Evolutionary conservation across 2,797 vertebrate genomes (phyloP).

Genomic region (Otolemur crassicaudatus): DNA sequence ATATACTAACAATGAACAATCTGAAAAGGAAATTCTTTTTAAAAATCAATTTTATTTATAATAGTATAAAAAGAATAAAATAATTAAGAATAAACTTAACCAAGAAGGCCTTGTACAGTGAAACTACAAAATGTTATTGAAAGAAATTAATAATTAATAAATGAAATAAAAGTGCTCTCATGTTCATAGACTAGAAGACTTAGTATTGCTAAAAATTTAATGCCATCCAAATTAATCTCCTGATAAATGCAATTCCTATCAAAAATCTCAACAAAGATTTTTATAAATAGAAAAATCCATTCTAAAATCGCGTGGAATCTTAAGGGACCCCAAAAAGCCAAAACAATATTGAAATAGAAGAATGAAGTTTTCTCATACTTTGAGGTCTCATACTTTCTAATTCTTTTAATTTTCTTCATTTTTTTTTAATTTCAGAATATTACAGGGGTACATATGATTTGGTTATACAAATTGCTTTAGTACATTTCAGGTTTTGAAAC

Average conservation of each 20-base stretch:
- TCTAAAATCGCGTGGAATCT: not conserved
- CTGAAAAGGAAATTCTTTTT: not conserved
- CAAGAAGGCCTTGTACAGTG: not conserved
- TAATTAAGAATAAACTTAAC: not conserved
- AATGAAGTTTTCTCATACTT: not conserved
- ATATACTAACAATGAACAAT: not conserved
- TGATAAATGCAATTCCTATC: not conserved
- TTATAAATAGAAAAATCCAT: not conserved
- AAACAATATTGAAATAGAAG: not conserved
- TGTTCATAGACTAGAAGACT: not conserved
- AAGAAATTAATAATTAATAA: not conserved
- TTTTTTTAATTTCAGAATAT: too few species aligned
- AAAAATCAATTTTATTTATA: not conserved
- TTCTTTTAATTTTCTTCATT: too few species aligned
- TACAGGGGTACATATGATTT: too few species aligned
- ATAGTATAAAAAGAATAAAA: not conserved
- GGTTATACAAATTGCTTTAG: too few species aligned
- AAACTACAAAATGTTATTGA: not conserved
- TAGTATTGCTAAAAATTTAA: not conserved
- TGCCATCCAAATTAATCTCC: not conserved
- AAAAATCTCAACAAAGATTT: not conserved
- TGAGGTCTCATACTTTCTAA: too few species aligned
- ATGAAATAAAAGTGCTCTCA: not conserved
- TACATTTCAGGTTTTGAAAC: not conserved
- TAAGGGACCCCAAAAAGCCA: not conserved